A percentile compares a stretch with the other conserved stretches of the same genome.
phyloP scores from a whole-genome alignment of 2,888 invertebrate genomes.

The Rhaphigaster nebulosa region DNA sequence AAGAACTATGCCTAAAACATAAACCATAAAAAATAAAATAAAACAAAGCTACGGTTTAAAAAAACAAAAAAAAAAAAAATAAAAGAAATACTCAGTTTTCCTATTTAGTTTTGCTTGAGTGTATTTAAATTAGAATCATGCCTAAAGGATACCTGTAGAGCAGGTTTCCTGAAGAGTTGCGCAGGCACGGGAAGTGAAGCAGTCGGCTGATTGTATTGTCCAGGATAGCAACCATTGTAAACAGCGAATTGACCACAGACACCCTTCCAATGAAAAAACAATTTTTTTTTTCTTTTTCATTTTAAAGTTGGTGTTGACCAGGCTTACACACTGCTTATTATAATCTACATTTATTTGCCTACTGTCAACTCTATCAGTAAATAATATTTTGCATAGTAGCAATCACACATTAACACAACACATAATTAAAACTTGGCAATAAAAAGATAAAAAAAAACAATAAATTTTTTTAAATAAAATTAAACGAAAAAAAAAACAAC shows the following conservation, averaged over 20 bases:
- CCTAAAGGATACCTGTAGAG: slow-evolving; percentile 56
- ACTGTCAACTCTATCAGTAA: not conserved
- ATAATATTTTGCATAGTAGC: not conserved
- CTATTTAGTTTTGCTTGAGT: slow-evolving; percentile 38
- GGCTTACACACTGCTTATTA: not conserved
- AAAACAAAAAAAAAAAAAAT: not conserved
- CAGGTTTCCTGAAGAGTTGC: slow-evolving; percentile 63
- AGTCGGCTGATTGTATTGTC: slow-evolving; percentile 60
- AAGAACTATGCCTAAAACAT: not conserved
- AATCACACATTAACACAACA: not conserved
- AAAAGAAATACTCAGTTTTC: not conserved
- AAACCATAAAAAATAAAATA: not conserved
- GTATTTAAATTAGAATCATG: slow-evolving; percentile 17
- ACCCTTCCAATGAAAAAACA: slow-evolving; percentile 57
- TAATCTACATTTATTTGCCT: not conserved
- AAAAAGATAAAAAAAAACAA: not conserved
- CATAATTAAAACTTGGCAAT: not conserved
- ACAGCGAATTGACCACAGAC: slow-evolving; percentile 63
- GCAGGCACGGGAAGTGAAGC: slow-evolving; percentile 62
- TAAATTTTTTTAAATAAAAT: not conserved
- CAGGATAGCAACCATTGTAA: slow-evolving; percentile 64
- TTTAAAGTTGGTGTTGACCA: not conserved
- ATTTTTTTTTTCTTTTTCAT: slow-evolving; percentile 18
- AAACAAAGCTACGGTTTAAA: not conserved
- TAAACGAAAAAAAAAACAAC: not conserved